Evolutionary conservation across 2,888 invertebrate species (phyloP).

Genomic region (Caenorhabditis sinica): DNA sequence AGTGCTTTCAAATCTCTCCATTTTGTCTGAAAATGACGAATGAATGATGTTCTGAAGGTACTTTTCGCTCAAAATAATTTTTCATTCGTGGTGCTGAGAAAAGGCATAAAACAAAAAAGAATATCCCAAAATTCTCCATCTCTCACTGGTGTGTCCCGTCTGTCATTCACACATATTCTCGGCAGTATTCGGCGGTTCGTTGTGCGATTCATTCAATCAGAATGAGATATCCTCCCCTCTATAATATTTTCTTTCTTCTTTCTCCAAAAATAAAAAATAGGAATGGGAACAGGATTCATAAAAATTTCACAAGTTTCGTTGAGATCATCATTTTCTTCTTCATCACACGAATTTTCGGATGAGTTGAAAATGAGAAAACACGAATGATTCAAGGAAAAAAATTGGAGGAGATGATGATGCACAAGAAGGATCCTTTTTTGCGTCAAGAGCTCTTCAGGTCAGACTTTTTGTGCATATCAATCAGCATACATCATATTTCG

Average conservation of each 20-base stretch:
- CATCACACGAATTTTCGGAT: not conserved
- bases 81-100: not conserved
- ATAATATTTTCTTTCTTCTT: not conserved
- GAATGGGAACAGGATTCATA: constrained; percentile 8
- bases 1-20: not conserved
- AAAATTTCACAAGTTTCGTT: constrained; percentile 38
- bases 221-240: constrained; percentile 14
- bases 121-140: constrained; percentile 11
- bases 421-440: constrained; percentile 27
- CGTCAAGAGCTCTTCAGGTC: constrained; percentile 57
- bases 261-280: constrained; percentile 4
- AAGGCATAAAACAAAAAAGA: not conserved
- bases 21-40: not conserved
- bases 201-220: constrained; percentile 29
- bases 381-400: constrained; percentile 23
- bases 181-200: constrained; percentile 38
- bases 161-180: constrained; percentile 57
- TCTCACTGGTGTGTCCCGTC: constrained; percentile 20
- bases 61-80: not conserved
- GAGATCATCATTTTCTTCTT: not conserved
- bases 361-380: constrained; percentile 21
- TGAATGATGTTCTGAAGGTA: not conserved
- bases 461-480: constrained; percentile 47
- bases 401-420: constrained; percentile 16
- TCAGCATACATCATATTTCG: constrained; percentile 34